Conservation (phyloP, 2,797 vertebrate genomes). For the Amniataba percoides region DNA sequence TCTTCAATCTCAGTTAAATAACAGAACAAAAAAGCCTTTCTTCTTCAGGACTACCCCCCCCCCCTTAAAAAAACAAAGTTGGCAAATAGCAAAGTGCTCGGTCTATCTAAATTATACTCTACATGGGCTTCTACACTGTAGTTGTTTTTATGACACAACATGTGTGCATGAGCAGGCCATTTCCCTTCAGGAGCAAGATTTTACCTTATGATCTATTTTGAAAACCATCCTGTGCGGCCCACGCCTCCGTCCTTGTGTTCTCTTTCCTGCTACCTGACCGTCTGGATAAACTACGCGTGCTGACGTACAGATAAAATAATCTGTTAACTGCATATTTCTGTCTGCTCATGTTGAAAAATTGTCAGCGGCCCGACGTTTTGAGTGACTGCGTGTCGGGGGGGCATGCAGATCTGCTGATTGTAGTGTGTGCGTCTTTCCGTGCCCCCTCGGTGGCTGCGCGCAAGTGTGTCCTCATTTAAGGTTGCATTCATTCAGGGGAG, state of each 20-base stretch:
- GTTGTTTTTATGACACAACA: background rate
- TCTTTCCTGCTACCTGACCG: background rate
- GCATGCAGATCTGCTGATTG: constrained; percentile 77
- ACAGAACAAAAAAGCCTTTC: background rate
- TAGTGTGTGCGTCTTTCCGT: constrained; percentile 72
- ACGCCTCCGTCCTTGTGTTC: background rate
- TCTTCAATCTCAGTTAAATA: background rate
- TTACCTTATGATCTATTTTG: background rate
- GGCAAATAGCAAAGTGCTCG: background rate
- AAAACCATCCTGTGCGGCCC: background rate
- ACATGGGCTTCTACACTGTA: background rate
- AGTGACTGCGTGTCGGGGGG: constrained; percentile 65
- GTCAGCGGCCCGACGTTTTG: constrained; percentile 53
- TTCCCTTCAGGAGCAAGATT: background rate
- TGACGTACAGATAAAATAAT: constrained; percentile 28
- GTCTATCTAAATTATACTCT: background rate
- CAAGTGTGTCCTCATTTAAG: constrained; percentile 90
- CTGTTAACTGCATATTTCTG: constrained; percentile 15
- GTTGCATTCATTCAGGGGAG: constrained; percentile 85
- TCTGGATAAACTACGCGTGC: background rate
- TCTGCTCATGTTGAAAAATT: constrained; percentile 35
- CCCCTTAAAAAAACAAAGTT: background rate
- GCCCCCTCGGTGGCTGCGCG: constrained; percentile 71
- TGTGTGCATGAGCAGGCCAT: background rate
- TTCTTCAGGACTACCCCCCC: background rate